Evolutionary conservation across 2,797 vertebrate species (phyloP).

Genomic region (Schizopygopsis malacanthus): DNA sequence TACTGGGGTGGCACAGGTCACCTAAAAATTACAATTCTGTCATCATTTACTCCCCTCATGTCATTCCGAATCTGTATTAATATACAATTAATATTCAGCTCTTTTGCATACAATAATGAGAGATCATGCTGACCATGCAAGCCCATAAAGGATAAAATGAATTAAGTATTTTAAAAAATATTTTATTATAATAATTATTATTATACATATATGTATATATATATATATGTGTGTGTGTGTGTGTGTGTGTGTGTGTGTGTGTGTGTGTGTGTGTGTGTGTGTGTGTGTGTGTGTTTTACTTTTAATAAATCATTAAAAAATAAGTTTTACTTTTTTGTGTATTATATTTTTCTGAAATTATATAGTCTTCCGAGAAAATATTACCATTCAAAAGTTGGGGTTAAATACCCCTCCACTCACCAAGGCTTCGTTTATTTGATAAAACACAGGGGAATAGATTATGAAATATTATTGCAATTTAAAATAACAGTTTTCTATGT

Average conservation of each 20-base stretch:
- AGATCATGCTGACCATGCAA: not conserved
- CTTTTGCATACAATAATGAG: not conserved
- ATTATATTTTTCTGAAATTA: not conserved
- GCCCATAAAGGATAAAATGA: not conserved
- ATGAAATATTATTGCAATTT: not conserved
- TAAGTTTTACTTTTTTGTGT: not conserved
- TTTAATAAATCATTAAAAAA: no score
- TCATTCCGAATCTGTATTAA: not conserved
- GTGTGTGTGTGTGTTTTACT: no score
- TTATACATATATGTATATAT: no score
- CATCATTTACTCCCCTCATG: not conserved
- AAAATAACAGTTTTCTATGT: not conserved
- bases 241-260: no score
- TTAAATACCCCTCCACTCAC: not conserved
- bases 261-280: no score
- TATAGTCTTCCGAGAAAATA: not conserved
- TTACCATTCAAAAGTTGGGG: not conserved
- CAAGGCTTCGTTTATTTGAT: not conserved
- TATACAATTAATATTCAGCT: not conserved
- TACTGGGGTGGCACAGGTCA: constrained; percentile 16
- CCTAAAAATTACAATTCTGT: constrained; percentile 10
- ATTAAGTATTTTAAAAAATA: no score
- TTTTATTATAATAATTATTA: no score
- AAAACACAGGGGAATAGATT: not conserved
- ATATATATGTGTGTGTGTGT: no score